These are phyloP conservation scores for Eustalomyia histrio DNA, from an alignment of 2,888 invertebrate genomes.

Conservation along the genomic window DNA sequence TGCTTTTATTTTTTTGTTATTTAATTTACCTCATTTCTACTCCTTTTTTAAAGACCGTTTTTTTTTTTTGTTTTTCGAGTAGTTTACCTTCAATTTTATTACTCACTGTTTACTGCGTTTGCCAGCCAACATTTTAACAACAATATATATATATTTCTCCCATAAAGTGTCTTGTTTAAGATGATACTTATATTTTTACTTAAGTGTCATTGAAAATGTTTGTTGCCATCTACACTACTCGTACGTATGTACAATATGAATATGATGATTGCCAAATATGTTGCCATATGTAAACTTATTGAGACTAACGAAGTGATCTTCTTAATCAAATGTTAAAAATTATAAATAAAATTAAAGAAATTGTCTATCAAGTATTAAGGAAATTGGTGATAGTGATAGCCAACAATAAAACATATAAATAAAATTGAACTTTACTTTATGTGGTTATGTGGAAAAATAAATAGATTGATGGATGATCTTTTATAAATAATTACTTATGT, in stretches of 20 bases:
- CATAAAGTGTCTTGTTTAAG: slow-evolving; percentile 8
- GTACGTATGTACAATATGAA: not conserved
- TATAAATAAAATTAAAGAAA: not conserved
- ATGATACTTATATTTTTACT: slow-evolving; percentile 25
- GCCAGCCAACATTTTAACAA: slow-evolving; percentile 17
- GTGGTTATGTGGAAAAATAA: too few relatives aligned
- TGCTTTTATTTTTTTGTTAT: too few relatives aligned
- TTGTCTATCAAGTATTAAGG: not conserved
- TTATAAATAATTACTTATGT: too few relatives aligned
- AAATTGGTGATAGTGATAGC: not conserved
- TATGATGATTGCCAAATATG: slow-evolving; percentile 47
- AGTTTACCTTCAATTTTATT: too few relatives aligned
- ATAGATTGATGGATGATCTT: too few relatives aligned
- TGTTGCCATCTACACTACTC: slow-evolving; percentile 28
- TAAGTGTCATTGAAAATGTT: slow-evolving; percentile 52
- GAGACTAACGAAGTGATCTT: slow-evolving; percentile 45
- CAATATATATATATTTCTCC: slow-evolving; percentile 7
- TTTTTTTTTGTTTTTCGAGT: too few relatives aligned
- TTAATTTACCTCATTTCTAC: too few relatives aligned
- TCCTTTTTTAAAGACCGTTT: too few relatives aligned
- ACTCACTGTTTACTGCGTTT: not conserved
- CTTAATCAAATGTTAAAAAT: slow-evolving; percentile 18
- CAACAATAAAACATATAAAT: too few relatives aligned
- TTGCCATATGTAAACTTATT: slow-evolving; percentile 8
- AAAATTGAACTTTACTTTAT: too few relatives aligned